Evolutionary conservation across 2,113 vertebrate species (phyloP).

Genomic region (Hippocampus guttulatus): DNA sequence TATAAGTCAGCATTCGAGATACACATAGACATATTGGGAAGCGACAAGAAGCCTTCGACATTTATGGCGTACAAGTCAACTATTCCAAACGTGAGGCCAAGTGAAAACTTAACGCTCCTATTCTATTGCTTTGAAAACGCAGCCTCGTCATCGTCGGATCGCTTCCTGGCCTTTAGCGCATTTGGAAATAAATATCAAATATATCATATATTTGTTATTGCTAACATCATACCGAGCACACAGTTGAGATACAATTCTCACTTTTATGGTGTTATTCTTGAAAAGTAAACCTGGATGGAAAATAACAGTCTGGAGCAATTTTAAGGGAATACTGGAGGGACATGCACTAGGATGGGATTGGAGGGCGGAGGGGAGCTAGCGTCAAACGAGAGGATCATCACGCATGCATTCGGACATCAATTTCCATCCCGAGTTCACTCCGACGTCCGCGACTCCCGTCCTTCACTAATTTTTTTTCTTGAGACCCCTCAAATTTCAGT

Average conservation of each 20-base stretch:
- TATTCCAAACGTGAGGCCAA: constrained; percentile 42
- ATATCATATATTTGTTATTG: constrained; percentile 73
- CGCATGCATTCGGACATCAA: constrained; percentile 54
- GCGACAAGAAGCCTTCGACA: constrained; percentile 60
- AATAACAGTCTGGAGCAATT: constrained; percentile 67
- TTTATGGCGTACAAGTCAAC: constrained; percentile 47
- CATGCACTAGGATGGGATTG: constrained; percentile 63
- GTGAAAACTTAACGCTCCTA: constrained; percentile 56
- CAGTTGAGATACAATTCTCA: constrained; percentile 56
- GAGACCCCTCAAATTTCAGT: too few species aligned
- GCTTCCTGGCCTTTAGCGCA: constrained; percentile 38
- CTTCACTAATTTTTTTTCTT: too few species aligned
- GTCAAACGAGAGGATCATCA: constrained; percentile 46
- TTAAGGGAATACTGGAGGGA: constrained; percentile 45
- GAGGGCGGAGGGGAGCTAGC: constrained; percentile 24
- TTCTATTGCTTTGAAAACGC: constrained; percentile 68
- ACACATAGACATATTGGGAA: constrained; percentile 58
- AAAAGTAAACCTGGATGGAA: constrained; percentile 61
- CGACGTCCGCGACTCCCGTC: constrained; percentile 4
- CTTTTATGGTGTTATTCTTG: constrained; percentile 47
- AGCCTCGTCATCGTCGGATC: constrained; percentile 43
- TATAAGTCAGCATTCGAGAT: constrained; percentile 60
- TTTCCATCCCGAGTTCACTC: constrained; percentile 33
- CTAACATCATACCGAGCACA: constrained; percentile 66
- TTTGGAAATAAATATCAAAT: constrained; percentile 68